Evolutionary conservation across 2,113 vertebrate genomes (phyloP).

Genomic region (Cheirogaleus medius): DNA sequence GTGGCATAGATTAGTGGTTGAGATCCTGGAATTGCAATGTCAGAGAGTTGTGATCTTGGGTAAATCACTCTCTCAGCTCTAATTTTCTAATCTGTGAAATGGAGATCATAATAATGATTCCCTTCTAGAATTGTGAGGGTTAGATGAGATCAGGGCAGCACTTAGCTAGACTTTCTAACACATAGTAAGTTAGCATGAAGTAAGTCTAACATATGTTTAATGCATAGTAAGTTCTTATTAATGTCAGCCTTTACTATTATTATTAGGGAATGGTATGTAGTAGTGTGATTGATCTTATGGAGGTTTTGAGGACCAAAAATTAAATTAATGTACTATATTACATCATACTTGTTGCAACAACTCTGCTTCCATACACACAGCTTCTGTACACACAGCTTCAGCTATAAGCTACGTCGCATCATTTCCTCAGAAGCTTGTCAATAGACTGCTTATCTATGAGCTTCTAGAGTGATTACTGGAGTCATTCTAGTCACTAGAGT

Average conservation of each 20-base stretch:
- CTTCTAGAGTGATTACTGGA: neutral
- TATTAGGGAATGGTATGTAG: neutral
- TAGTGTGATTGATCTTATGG: neutral
- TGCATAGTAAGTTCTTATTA: neutral
- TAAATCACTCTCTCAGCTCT: neutral
- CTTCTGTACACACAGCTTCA: neutral
- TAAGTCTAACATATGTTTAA: neutral
- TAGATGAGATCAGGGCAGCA: neutral
- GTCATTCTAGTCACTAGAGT: neutral
- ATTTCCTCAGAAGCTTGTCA: neutral
- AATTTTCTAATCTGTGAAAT: constrained; percentile 33
- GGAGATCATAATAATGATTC: neutral
- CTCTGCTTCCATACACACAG: neutral
- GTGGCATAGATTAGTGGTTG: neutral
- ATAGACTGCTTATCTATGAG: neutral
- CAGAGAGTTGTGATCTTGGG: neutral
- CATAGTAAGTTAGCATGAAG: neutral
- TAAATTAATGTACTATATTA: neutral
- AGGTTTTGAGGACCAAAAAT: neutral
- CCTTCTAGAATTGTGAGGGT: neutral
- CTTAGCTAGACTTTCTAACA: neutral
- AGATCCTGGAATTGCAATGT: neutral
- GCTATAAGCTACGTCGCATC: neutral
- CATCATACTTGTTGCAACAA: neutral
- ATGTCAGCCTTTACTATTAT: neutral